A percentile compares a stretch with the other conserved stretches of the same genome.
These are phyloP conservation scores for Macaca mulatta DNA, from an alignment of 2,113 vertebrate genomes.

Conservation along the genomic window DNA sequence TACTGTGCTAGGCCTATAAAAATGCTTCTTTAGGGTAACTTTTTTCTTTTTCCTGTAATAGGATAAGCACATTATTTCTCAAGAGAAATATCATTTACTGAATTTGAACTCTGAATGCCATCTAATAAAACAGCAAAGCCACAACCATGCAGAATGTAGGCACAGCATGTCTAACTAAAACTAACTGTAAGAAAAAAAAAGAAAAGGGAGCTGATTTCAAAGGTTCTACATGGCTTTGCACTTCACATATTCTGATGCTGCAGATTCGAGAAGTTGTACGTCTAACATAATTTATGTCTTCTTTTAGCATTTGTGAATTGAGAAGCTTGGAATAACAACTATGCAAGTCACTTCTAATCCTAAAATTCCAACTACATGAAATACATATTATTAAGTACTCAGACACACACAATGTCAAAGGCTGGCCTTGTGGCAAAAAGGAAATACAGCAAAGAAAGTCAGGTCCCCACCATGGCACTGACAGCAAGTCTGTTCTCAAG, in stretches of 20 bases:
- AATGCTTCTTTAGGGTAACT: neutral
- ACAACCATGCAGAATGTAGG: conserved; percentile 13
- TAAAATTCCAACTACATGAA: conserved; percentile 27
- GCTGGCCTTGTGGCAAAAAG: neutral
- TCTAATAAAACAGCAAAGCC: conserved; percentile 33
- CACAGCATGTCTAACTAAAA: neutral
- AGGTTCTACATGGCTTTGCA: neutral
- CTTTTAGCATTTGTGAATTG: neutral
- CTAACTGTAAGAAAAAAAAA: neutral
- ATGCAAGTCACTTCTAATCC: neutral
- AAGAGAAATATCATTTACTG: conserved; percentile 37
- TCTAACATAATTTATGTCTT: neutral
- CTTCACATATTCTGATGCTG: neutral
- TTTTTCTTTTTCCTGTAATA: conserved; percentile 7
- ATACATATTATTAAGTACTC: neutral
- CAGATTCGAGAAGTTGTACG: neutral
- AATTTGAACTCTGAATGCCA: neutral
- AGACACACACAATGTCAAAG: neutral
- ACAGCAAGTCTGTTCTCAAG: neutral
- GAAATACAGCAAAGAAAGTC: neutral
- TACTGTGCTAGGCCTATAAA: too few relatives aligned
- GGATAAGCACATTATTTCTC: conserved; percentile 48
- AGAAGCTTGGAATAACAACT: neutral
- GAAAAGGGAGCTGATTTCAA: neutral
- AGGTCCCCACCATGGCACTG: neutral